Evolutionary conservation across 2,888 invertebrate species (phyloP).

Genomic region (Nematopogon swammerdamellus): DNA sequence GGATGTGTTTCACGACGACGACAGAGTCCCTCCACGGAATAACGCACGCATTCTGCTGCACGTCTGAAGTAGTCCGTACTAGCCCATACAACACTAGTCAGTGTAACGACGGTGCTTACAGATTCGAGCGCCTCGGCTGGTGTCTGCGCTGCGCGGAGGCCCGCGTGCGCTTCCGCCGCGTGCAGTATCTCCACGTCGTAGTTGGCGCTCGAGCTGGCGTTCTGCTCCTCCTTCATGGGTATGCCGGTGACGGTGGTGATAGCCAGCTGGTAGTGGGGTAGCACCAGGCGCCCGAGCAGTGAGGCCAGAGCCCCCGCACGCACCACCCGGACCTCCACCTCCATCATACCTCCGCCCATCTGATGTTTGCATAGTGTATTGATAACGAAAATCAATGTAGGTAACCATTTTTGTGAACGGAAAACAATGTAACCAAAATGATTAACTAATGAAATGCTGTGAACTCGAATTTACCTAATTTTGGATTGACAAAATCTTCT

Average conservation of each 20-base stretch:
- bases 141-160: slow-evolving; percentile 63
- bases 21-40: no score
- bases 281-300: slow-evolving; percentile 70
- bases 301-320: slow-evolving; percentile 71
- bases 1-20: no score
- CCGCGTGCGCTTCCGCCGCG: slow-evolving; percentile 78
- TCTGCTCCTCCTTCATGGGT: slow-evolving; percentile 99
- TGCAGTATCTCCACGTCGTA: slow-evolving; percentile 98
- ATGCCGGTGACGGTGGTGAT: slow-evolving; percentile 98
- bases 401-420: no score
- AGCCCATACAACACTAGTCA: no score
- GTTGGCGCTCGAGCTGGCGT: slow-evolving; percentile 95
- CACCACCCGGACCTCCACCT: slow-evolving; percentile 78
- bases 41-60: no score
- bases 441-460: no score
- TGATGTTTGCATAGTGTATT: slow-evolving; percentile 17
- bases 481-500: no score
- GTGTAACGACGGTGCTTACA: no score
- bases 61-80: no score
- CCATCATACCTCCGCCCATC: slow-evolving; percentile 70
- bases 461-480: no score
- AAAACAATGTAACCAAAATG: no score
- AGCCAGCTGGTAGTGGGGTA: slow-evolving; percentile 86
- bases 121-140: slow-evolving; percentile 41
- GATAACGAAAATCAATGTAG: no score